Conservation (phyloP, 2,888 invertebrate genomes). For the Troglohyphantes excavatus region DNA sequence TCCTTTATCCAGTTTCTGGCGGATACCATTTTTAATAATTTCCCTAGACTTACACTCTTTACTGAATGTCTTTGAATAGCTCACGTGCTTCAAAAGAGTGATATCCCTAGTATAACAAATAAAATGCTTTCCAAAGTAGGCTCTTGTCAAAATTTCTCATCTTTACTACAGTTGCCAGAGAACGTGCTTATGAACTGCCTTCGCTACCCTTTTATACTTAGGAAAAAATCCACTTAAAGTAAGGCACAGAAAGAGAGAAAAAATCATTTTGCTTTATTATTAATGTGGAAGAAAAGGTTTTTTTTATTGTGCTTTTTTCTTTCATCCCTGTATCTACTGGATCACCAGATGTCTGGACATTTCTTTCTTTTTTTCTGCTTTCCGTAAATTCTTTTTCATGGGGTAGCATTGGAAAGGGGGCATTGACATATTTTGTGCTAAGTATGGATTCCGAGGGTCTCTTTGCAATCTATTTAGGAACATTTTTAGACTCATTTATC, state of each 20-base stretch:
- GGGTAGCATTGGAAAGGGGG: conserved; percentile 60
- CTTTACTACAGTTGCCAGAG: conserved; percentile 73
- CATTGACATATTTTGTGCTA: conserved; percentile 76
- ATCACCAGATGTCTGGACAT: conserved; percentile 72
- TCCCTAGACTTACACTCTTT: background rate
- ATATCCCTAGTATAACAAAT: conserved; percentile 61
- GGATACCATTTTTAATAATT: too few relatives aligned
- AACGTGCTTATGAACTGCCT: conserved; percentile 73
- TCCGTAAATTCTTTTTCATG: conserved; percentile 61
- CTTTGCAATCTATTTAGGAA: conserved; percentile 44
- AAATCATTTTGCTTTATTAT: conserved; percentile 76
- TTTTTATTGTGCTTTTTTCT: conserved; percentile 59
- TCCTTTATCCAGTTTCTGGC: too few relatives aligned
- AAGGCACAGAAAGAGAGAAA: conserved; percentile 62
- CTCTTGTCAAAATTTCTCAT: conserved; percentile 74
- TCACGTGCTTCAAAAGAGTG: conserved; percentile 66
- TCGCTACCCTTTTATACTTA: conserved; percentile 54
- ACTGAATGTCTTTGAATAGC: conserved; percentile 27
- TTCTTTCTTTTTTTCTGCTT: conserved; percentile 40
- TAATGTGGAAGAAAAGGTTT: conserved; percentile 69
- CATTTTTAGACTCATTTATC: conserved; percentile 39
- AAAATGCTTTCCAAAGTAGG: conserved; percentile 64
- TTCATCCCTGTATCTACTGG: conserved; percentile 67
- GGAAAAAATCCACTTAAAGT: conserved; percentile 71
- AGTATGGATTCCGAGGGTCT: conserved; percentile 62